A percentile compares a stretch with the other conserved stretches of the same genome.
Conservation (phyloP, 2,888 invertebrate species). For the Xylocampa areola region DNA sequence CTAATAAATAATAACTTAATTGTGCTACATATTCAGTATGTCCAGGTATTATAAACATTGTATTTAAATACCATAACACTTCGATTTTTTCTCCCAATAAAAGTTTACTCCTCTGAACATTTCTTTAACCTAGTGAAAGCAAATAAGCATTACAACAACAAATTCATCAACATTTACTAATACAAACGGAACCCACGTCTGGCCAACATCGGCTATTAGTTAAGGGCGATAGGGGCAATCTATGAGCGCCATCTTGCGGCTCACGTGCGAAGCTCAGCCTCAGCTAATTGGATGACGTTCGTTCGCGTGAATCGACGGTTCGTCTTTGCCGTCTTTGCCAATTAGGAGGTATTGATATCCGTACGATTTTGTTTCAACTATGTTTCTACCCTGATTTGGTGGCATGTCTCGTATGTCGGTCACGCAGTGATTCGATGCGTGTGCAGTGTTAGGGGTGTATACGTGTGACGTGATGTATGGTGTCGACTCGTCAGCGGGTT, state of each 20-base stretch:
- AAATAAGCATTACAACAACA: slow-evolving; percentile 17
- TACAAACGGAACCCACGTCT: slow-evolving; percentile 36
- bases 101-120: slow-evolving; percentile 4
- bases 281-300: slow-evolving; percentile 69
- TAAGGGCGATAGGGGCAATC: slow-evolving; percentile 48
- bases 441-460: background rate
- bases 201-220: slow-evolving; percentile 36
- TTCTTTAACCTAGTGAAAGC: slow-evolving; percentile 16
- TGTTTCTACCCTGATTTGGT: slow-evolving; percentile 30
- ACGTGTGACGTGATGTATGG: background rate
- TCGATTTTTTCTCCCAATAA: background rate
- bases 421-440: slow-evolving; percentile 24
- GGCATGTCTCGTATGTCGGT: slow-evolving; percentile 36
- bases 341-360: slow-evolving; percentile 69
- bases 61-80: too few species aligned
- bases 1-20: too few species aligned
- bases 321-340: slow-evolving; percentile 56
- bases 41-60: too few species aligned
- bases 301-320: slow-evolving; percentile 47
- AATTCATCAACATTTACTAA: slow-evolving; percentile 48
- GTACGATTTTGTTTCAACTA: slow-evolving; percentile 54
- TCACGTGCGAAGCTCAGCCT: slow-evolving; percentile 41
- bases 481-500: slow-evolving; percentile 4
- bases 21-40: too few species aligned
- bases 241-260: slow-evolving; percentile 58